Base-by-base conservation (phyloP, 2,113 vertebrate genomes). In the Acrocephalus kingi region DNA sequence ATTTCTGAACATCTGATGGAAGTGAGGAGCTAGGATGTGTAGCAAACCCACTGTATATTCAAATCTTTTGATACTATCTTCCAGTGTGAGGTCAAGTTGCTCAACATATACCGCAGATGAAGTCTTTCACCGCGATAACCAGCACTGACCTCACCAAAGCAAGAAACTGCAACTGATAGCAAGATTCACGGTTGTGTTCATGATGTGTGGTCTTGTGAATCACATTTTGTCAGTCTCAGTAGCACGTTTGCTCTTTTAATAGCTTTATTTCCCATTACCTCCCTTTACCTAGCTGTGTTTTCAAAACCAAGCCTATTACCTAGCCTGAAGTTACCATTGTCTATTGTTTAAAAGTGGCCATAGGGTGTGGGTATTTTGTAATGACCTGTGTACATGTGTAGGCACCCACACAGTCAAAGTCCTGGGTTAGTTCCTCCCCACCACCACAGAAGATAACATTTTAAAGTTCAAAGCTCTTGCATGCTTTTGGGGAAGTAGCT, bases 381-480 rank as follows among this genome's bases (percentile, higher is more conserved):
- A 31, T 30, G 72, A 68, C 10, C 15, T 5, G 6, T 33, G 7
- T 37, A 11, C 37, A 2, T 1, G 0, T 5, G 49, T 37, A 22
- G 82, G 31, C 48, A 69, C 6, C 3, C 39, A 55, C 1, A 1
- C 11, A 31, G 28, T 25, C 55, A 14, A 11, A 76, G 11, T 24
- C 37, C 41, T 66, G 31, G 37, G 12, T 46, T n/a, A 17, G 18
- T 46, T 90, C 67, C 35, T 80, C 2, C 7, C 16, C 30, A 21
- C 23, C 33, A 16, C 22, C 9, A 8, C 11, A 12, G 43, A 46
- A 41, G 17, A 85, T 84, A 4, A 25, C 10, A 17, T 80, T 82
- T 91, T 80, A 55, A 45, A 84, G 43, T 91, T 86, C 25, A 78
- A 93, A 87, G 73, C 30, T 43, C 80, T 43, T 56, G 43, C 24